phyloP scores from a whole-genome alignment of 2,113 vertebrate genomes.

The Zapus hudsonius region DNA sequence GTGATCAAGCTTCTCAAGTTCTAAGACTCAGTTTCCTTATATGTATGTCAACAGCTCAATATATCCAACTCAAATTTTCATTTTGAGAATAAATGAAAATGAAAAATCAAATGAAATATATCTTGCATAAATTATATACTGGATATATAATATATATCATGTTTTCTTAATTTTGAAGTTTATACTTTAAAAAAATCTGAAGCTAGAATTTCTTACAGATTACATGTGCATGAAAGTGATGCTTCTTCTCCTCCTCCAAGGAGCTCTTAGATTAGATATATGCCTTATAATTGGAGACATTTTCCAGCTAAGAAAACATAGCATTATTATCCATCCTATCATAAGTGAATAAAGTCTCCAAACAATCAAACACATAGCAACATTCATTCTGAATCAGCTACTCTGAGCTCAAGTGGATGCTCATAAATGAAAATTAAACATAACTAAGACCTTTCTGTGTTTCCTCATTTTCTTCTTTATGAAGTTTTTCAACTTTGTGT shows the following conservation, averaged over 20 bases:
- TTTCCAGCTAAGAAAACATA: neutral
- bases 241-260: neutral
- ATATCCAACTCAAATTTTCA: neutral
- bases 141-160: neutral
- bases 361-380: neutral
- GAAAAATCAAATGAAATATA: neutral
- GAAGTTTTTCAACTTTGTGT: neutral
- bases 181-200: neutral
- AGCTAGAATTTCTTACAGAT: neutral
- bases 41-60: neutral
- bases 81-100: constrained; percentile 10
- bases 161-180: constrained; percentile 3
- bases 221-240: neutral
- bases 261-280: constrained; percentile 3
- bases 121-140: neutral
- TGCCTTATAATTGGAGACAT: constrained; percentile 18
- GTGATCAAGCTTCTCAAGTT: neutral
- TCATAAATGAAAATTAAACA: neutral
- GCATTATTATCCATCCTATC: neutral
- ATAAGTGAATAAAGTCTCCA: neutral
- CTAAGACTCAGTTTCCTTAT: neutral
- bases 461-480: neutral
- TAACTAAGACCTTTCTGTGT: neutral
- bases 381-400: neutral
- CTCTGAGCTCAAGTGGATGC: neutral